phyloP scores from a whole-genome alignment of 37 sponge, comb jelly and placozoan genomes.

The Oscarella lobularis region DNA sequence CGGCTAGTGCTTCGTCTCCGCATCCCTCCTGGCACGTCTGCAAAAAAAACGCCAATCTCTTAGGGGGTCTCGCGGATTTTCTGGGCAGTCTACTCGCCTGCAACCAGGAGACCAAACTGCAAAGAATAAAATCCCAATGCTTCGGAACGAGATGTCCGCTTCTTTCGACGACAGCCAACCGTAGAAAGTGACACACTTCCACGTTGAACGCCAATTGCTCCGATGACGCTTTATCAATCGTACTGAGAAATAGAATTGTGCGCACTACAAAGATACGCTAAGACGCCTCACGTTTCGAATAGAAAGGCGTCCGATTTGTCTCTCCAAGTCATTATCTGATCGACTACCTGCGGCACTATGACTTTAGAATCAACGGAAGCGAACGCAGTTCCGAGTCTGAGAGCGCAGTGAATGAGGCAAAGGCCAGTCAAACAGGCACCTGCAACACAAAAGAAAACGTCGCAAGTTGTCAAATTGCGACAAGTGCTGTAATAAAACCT shows the following conservation, averaged over 20 bases:
- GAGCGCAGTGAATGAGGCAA: neutral
- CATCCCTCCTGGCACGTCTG: neutral
- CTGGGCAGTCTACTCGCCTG: constrained; percentile 24
- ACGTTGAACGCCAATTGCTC: neutral
- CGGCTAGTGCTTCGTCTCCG: neutral
- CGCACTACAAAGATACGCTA: too few relatives aligned
- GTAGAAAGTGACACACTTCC: neutral
- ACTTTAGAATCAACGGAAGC: neutral
- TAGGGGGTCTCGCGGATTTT: too few relatives aligned
- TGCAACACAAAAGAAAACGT: neutral
- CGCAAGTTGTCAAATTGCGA: neutral
- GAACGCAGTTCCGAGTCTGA: neutral
- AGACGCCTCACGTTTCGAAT: neutral
- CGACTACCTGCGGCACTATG: neutral
- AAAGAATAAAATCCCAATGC: constrained; percentile 56
- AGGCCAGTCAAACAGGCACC: neutral
- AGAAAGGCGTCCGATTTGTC: neutral
- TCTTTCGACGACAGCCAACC: neutral
- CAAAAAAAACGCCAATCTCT: neutral
- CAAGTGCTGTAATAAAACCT: neutral
- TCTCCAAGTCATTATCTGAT: neutral
- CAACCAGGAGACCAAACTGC: constrained; percentile 17
- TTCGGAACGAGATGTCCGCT: neutral
- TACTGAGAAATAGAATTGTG: too few relatives aligned
- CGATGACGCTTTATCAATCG: neutral